Conservation (phyloP, 2,797 vertebrate genomes). For the Catamblyrhynchus diadema region DNA sequence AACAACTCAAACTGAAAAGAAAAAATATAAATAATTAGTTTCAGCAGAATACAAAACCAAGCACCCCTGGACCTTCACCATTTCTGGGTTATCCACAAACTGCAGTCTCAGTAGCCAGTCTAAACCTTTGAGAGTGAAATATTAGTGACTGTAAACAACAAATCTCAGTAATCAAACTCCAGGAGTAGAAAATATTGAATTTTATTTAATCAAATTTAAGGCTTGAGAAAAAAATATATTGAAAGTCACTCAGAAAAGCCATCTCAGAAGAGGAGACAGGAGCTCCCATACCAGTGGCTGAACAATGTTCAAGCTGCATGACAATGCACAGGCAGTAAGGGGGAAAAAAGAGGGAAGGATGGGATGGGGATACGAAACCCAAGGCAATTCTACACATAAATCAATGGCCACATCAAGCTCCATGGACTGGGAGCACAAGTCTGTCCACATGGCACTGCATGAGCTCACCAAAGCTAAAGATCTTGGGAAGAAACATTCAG, state of each 20-base stretch:
- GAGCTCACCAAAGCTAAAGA: neutral
- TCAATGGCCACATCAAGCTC: neutral
- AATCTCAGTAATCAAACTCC: neutral
- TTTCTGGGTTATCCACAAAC: neutral
- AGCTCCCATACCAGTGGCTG: neutral
- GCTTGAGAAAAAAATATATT: neutral
- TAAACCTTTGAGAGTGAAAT: neutral
- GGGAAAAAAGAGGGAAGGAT: neutral
- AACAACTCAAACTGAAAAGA: neutral
- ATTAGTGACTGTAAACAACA: neutral
- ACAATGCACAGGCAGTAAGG: neutral
- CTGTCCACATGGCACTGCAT: neutral
- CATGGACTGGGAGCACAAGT: neutral
- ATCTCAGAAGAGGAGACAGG: neutral
- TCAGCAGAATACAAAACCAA: neutral
- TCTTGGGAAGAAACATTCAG: neutral
- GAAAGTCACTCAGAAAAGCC: neutral
- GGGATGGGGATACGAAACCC: neutral
- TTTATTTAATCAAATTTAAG: constrained; percentile 60
- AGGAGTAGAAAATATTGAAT: constrained; percentile 26
- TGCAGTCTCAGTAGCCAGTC: neutral
- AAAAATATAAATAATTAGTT: neutral
- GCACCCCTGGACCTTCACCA: neutral
- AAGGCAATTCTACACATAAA: neutral
- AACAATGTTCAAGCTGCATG: neutral